phyloP scores from a whole-genome alignment of 2,888 invertebrate species.

The Rhagophthalmus giganteus region DNA sequence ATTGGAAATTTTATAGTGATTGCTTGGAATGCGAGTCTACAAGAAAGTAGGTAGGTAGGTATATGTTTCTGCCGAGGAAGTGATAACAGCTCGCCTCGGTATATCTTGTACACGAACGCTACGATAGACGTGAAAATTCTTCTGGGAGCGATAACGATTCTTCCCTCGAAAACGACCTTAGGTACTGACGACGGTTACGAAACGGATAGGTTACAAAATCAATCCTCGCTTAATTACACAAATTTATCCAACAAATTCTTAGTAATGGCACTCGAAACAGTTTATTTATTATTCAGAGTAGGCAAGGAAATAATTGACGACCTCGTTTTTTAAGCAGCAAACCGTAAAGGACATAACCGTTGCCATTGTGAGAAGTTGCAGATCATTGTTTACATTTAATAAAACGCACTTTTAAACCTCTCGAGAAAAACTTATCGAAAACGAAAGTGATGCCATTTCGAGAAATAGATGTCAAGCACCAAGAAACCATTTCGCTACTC shows the following conservation, averaged over 20 bases:
- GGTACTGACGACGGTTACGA: too few species aligned
- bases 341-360: not conserved
- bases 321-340: not conserved
- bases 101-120: not conserved
- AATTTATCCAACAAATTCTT: not conserved
- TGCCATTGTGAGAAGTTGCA: not conserved
- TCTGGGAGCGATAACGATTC: not conserved
- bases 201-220: too few species aligned
- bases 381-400: not conserved
- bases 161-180: too few species aligned
- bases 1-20: slow-evolving; percentile 14
- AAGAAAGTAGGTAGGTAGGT: slow-evolving; percentile 11
- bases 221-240: not conserved
- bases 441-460: not conserved
- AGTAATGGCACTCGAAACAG: not conserved
- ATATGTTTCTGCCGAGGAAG: slow-evolving; percentile 5
- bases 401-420: not conserved
- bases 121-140: not conserved
- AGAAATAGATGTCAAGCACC: too few species aligned
- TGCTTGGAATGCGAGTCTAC: slow-evolving; percentile 12
- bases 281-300: not conserved
- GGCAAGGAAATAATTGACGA: not conserved
- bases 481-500: too few species aligned
- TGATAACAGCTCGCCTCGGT: slow-evolving; percentile 7
- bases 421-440: not conserved